phyloP scores from a whole-genome alignment of 2,113 vertebrate genomes.

The Addax nasomaculatus region DNA sequence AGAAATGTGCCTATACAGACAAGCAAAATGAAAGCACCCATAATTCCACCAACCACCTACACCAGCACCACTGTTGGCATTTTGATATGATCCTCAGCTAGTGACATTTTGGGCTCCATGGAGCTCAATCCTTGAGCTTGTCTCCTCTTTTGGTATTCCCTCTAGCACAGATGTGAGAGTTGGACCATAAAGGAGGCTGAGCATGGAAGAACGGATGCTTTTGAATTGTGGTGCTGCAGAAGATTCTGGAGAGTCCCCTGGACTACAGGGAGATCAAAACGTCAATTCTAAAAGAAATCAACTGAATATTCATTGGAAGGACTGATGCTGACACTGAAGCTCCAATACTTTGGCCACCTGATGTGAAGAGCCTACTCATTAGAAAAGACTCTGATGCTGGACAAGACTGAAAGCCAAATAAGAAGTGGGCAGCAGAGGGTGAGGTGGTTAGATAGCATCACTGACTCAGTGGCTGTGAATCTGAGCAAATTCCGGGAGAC shows the following conservation, averaged over 20 bases:
- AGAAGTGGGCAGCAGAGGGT: neutral
- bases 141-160: neutral
- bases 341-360: neutral
- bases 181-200: neutral
- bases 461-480: neutral
- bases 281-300: neutral
- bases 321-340: neutral
- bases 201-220: neutral
- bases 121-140: neutral
- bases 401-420: neutral
- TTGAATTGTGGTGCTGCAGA: neutral
- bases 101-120: neutral
- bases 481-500: neutral
- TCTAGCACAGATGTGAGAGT: neutral
- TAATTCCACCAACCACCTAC: neutral
- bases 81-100: neutral
- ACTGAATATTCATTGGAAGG: neutral
- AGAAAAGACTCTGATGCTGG: neutral
- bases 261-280: neutral
- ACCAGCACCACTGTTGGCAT: neutral
- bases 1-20: neutral
- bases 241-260: neutral
- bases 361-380: neutral
- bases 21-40: neutral
- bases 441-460: neutral